Evolutionary conservation across 2,888 invertebrate species (phyloP), one percentile per base, ranked within the genome.

Genomic region (Mycalesis mineus): DNA sequence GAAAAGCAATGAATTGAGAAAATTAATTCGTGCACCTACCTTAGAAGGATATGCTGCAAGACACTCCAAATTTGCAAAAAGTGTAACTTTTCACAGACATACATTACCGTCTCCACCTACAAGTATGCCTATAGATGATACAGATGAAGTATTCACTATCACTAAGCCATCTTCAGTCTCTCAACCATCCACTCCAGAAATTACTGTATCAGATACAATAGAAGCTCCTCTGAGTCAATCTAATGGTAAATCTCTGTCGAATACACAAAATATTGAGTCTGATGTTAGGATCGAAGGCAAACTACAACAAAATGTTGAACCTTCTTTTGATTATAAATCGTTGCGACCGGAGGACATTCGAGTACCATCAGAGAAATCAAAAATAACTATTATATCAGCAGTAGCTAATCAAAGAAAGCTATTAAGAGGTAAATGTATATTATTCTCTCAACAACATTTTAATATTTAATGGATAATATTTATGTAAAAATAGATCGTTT

Each of bases 1-100:
- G 64, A 85, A 85, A 65, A 85, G 74, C 65, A 92, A 89, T 61
- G 94, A 95, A 73, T 84, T 94, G 56, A 92, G 91, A 68, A 93
- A 92, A 74, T 84, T 96, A 61, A 93, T 95, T 86, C 90, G 94
- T 73, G 96, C 96, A 29, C 96, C 95, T 62, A 96, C 96, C 60
- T 89, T 96, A 69, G 96, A 96, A 91, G 96, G 96, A 60, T 97
- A 96, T 84, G 96, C 95, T 59, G 96, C 95, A 52, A 91, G 96
- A 74, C 96, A 96, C 85, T 95, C 95, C 64, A 96, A 96, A 82
- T 93, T 96, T 78, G 92, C 95, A 52, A 97, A 96, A 91, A 96
- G 96, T 83, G 96, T 96, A 64, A 96, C 96, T 62, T 96, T 96
- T 88, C 95, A 96, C 84, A 90, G 94, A 61, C 95, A 95, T 78